Base-by-base conservation (phyloP, 1,140 invertebrate species). In the Scaptomyza montana region DNA sequence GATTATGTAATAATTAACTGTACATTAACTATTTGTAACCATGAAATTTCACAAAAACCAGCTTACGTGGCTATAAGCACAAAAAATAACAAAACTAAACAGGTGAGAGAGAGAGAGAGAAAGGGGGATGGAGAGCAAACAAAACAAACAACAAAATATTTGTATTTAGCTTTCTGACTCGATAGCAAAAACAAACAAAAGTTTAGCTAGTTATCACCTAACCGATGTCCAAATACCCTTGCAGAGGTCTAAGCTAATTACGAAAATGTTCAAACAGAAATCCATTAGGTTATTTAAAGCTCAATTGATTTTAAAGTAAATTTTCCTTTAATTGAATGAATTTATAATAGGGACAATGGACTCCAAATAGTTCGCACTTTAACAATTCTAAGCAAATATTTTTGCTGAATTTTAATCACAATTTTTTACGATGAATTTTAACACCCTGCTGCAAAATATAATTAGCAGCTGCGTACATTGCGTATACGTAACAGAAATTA, bases 1-100 rank as follows among this genome's bases (percentile, higher is more conserved):
- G 72, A 87, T 89, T 87, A 89, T 87, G 82, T 87, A 87, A 87
- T 87, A 87, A 87, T 87, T 89, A 87, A 77, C 84, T 87, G 61
- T 65, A 87, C 82, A 87, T 87, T 89, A 87, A 87, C 79, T 87
- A 87, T 87, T 87, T 87, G 82, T 87, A 87, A 77, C 82, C 82
- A 89, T 87, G 84, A 87, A 87, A 87, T 87, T 82, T 78, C 81
- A 53, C 47, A 72, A 47, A 33, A 51, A 9, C n/a, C 21, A 45
- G 50, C 19, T 54, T 4, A 39, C 25, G 43, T 54, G 50, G 21
- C 4, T 30, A 21, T 66, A 70, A 80, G 61, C 68, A 84, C 46
- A 39, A 73, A 77, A 61, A 25, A 13, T 53, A 28, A 39, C 53
- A 41, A 49, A 46, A 46, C 45, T 19, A 50, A 39, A 25, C 36